These are phyloP conservation scores for Pollachius pollachius DNA, from an alignment of 2,113 vertebrate species.

Conservation along the genomic window DNA sequence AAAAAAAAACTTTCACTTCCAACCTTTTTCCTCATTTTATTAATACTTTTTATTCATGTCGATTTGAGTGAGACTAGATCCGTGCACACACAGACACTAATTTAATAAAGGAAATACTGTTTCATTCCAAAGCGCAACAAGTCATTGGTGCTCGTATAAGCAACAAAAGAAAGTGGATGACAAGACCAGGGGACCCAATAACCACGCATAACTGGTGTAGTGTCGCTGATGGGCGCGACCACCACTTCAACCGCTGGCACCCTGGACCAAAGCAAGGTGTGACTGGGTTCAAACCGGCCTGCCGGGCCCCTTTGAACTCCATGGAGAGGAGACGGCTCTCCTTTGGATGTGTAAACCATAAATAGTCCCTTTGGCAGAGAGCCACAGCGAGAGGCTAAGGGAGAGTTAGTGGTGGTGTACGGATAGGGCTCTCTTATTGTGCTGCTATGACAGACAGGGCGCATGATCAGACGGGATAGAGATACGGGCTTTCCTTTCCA, in stretches of 20 bases:
- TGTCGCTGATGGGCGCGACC: too few relatives aligned
- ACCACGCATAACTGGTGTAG: not conserved
- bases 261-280: slow-evolving; percentile 63
- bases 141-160: slow-evolving; percentile 21
- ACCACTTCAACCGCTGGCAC: slow-evolving; percentile 64
- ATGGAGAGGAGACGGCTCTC: slow-evolving; percentile 27
- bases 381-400: slow-evolving; percentile 57
- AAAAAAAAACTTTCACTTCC: too few relatives aligned
- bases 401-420: slow-evolving; percentile 45
- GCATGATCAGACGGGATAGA: slow-evolving; percentile 67
- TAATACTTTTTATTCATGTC: not conserved
- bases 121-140: slow-evolving; percentile 5
- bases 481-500: slow-evolving; percentile 74
- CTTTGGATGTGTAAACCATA: slow-evolving; percentile 57
- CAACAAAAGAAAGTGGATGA: slow-evolving; percentile 38
- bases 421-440: slow-evolving; percentile 63
- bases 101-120: not conserved
- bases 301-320: slow-evolving; percentile 57
- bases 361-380: slow-evolving; percentile 66
- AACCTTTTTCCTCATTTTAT: too few relatives aligned
- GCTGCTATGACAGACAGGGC: slow-evolving; percentile 69
- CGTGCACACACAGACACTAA: too few relatives aligned
- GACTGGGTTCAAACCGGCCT: slow-evolving; percentile 59
- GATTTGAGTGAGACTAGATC: too few relatives aligned
- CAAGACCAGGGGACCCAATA: slow-evolving; percentile 30